Conservation (phyloP, 1,140 invertebrate genomes). For the Phthorimaea operculella region DNA sequence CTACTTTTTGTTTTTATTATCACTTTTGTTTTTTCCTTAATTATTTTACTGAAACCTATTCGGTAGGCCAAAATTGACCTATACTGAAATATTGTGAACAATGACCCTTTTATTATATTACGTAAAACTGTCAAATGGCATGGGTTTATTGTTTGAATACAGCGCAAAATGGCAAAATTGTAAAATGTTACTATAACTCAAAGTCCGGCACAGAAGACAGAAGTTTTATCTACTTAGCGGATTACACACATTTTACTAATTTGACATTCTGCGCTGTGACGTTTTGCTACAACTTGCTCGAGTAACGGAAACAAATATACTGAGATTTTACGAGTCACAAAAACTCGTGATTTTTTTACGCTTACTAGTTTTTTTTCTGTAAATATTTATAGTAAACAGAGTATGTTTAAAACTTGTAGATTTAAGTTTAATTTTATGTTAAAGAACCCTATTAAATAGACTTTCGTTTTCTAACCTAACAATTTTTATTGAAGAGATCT, state of each 20-base stretch:
- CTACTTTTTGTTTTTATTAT: not conserved
- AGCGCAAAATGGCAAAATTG: no score
- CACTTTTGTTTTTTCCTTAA: no score
- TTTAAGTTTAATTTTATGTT: not conserved
- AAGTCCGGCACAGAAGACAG: not conserved
- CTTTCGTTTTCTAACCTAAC: not conserved
- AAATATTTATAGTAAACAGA: constrained; percentile 9
- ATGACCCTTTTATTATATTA: no score
- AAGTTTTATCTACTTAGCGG: not conserved
- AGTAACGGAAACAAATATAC: constrained; percentile 1
- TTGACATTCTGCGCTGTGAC: no score
- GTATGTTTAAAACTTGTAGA: not conserved
- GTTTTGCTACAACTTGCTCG: constrained; percentile 1
- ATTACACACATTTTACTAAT: not conserved
- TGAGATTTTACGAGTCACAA: not conserved
- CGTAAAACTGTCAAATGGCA: no score
- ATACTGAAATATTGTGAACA: no score
- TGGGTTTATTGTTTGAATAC: no score
- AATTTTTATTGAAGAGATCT: no score
- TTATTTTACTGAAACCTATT: no score
- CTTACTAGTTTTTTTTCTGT: constrained; percentile 24
- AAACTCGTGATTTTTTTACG: constrained; percentile 18
- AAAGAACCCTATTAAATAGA: not conserved
- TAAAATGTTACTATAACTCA: no score
- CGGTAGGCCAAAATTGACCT: no score